Base-by-base conservation (phyloP, 2,888 invertebrate species). In the Cryptophagus acutangulus region DNA sequence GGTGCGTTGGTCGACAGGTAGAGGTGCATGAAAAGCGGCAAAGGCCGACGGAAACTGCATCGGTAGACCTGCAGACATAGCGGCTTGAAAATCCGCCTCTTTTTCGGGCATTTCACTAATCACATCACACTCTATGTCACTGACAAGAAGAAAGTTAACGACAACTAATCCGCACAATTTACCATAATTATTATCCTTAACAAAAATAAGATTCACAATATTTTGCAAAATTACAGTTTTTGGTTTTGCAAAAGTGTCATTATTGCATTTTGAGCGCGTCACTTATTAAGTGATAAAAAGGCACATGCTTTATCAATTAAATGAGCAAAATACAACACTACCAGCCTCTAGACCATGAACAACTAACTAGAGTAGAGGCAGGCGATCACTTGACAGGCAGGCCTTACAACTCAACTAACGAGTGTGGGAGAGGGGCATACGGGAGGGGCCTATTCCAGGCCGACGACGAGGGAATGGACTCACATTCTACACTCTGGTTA, bases 21-120 rank as follows among this genome's bases (percentile, higher is more conserved):
- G 53, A 28, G 78, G 77, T 2, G 77, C 77, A 38, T 78, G 74
- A 64, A 78, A 78, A 14, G 78, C 77, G 71, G 74, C 70, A 49
- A 67, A 68, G 36, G 67, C 69, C 60, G 69, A 67, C 55, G 69
- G 67, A 56, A 69, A 68, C 54, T 67, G 68, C 52, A 69, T 59
- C 33, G 69, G 68, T 39, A 69, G 58, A 52, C 67, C 68, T 49
- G 68, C 67, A 49, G 67, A 67, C 67, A 68, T 67, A 36, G 66
- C 66, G 53, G 67, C 61, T 45, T 63, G 65, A 49, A 63, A 66
- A 58, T 66, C 67, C 58, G 63, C 62, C 55, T 66, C 67, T 57
- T 69, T 69, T 54, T 69, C 69, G 50, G 69, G 69, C 69, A 69
- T 69, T 34, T 50, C 65, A 59, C 59, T 40, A 45, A 31, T 50